Percentiles rank a stretch among this genome's conserved stretches.
Conservation (phyloP, 2,113 vertebrate genomes). For the Acrocephalus arundinaceus region DNA sequence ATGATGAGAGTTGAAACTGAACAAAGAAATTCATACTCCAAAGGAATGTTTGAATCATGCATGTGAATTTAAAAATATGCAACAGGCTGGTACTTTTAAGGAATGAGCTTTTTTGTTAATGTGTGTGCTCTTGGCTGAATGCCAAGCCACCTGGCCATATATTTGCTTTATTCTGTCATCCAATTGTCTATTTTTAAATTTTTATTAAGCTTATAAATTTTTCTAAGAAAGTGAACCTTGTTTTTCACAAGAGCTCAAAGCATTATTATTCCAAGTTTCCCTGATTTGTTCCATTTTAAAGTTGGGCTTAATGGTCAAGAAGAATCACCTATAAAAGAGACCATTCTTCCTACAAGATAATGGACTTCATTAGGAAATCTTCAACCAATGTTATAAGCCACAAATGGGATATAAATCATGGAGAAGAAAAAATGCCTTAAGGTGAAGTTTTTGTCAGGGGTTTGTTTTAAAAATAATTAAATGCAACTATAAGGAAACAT, state of each 20-base stretch:
- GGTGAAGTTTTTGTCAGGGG: not conserved
- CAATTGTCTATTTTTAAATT: no score
- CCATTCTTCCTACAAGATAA: not conserved
- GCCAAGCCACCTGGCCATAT: no score
- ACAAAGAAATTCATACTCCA: no score
- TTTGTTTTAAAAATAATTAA: not conserved
- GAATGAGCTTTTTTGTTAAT: no score
- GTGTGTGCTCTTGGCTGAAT: no score
- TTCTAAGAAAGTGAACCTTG: no score
- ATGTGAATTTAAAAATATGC: no score
- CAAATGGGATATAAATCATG: accelerated
- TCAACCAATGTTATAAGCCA: not conserved
- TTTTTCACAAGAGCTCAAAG: not conserved
- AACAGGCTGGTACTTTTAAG: no score
- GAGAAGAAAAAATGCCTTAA: not conserved
- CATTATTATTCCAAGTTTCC: not conserved
- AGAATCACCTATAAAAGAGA: not conserved
- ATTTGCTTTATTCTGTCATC: no score
- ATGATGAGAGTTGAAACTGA: no score
- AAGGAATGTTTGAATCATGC: no score
- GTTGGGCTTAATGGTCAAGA: not conserved
- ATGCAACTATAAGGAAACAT: not conserved
- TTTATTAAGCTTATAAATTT: no score
- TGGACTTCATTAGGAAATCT: not conserved
- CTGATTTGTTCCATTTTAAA: not conserved